These are phyloP conservation scores for Cochlearius cochlearius DNA, from an alignment of 2,113 vertebrate species.

Conservation along the genomic window DNA sequence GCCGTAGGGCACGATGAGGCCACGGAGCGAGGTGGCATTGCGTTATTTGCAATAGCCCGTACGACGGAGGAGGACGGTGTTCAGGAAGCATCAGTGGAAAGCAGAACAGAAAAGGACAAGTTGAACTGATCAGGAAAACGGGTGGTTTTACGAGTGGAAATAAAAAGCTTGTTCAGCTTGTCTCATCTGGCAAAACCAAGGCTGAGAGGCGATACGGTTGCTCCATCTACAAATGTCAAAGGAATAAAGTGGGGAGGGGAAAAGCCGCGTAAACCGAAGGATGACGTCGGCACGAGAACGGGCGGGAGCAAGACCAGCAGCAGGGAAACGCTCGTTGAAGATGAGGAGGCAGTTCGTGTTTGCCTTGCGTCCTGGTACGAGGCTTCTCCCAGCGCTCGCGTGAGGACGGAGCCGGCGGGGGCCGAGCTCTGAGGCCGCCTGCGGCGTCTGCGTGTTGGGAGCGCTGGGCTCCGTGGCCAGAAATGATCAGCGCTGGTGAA, in stretches of 20 bases:
- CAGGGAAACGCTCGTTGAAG: fast-evolving
- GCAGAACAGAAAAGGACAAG: not conserved
- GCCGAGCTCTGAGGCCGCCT: not conserved
- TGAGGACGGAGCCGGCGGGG: fast-evolving
- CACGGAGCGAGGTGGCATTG: not conserved
- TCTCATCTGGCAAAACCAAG: not conserved
- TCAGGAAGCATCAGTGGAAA: not conserved
- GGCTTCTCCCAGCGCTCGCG: not conserved
- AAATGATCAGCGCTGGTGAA: fast-evolving
- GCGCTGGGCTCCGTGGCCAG: fast-evolving
- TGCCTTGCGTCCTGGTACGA: not conserved
- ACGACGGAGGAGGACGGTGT: not conserved
- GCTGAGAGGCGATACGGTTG: not conserved
- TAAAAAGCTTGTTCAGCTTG: not conserved
- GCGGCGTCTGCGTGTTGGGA: fast-evolving
- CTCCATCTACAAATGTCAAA: not conserved
- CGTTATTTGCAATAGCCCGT: fast-evolving
- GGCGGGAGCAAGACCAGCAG: not conserved
- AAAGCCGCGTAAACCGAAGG: fast-evolving
- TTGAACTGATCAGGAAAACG: not conserved
- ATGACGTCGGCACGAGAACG: not conserved
- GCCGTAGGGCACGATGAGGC: not conserved
- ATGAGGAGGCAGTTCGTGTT: fast-evolving
- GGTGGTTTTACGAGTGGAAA: not conserved
- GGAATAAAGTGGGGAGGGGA: not conserved